Percentiles rank a stretch among this genome's conserved stretches.
phyloP scores from a whole-genome alignment of 2,888 invertebrate species.

The Catocala fraxini region DNA sequence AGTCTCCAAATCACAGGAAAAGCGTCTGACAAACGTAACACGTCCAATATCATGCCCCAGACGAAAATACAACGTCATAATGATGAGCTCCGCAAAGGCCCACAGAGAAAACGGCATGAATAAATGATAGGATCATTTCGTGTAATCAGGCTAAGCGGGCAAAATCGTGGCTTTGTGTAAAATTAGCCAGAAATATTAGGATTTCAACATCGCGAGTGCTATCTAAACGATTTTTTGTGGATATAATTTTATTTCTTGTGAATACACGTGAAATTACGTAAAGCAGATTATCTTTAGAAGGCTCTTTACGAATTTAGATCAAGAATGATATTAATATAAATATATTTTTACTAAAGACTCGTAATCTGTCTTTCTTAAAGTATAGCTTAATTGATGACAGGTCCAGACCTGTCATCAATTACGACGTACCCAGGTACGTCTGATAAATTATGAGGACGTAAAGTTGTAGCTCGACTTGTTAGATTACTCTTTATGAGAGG shows the following conservation, averaged over 20 bases:
- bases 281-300: slow-evolving; percentile 36
- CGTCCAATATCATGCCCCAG: slow-evolving; percentile 17
- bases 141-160: slow-evolving; percentile 53
- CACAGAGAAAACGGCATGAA: slow-evolving; percentile 48
- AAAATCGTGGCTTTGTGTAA: slow-evolving; percentile 52
- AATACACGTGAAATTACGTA: slow-evolving; percentile 30
- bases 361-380: too few species aligned
- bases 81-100: slow-evolving; percentile 44
- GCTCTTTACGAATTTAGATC: slow-evolving; percentile 30
- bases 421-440: too few species aligned
- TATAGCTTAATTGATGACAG: too few species aligned
- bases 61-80: slow-evolving; percentile 36
- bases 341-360: slow-evolving; percentile 16
- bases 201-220: slow-evolving; percentile 42
- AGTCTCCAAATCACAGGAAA: slow-evolving; percentile 5
- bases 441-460: too few species aligned
- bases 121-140: slow-evolving; percentile 56
- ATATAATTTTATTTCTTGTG: slow-evolving; percentile 37
- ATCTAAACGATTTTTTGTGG: slow-evolving; percentile 38
- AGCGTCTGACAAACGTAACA: slow-evolving; percentile 12
- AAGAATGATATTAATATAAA: slow-evolving; percentile 27
- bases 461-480: too few species aligned
- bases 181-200: slow-evolving; percentile 50
- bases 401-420: too few species aligned
- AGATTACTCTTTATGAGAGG: too few species aligned